phyloP scores from a whole-genome alignment of 2,888 invertebrate genomes.

The Rhagophthalmus giganteus region DNA sequence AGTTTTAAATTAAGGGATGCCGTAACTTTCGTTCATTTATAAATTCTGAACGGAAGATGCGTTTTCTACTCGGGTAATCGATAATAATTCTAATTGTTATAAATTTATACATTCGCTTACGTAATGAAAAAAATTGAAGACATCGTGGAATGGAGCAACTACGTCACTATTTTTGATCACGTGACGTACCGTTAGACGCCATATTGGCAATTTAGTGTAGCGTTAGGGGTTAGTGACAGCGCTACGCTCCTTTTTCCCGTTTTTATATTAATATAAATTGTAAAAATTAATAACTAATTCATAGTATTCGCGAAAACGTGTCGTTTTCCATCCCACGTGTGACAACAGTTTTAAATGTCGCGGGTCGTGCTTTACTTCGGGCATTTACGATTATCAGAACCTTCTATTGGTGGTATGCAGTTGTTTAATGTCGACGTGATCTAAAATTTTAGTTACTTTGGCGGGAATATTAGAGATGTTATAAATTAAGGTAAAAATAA shows the following conservation, averaged over 20 bases:
- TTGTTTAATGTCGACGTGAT: constrained; percentile 50
- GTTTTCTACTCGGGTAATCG: constrained; percentile 15
- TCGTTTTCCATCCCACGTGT: constrained; percentile 12
- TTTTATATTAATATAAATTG: constrained; percentile 8
- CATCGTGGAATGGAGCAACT: constrained; percentile 51
- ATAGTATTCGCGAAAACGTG: constrained; percentile 6
- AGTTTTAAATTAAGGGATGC: constrained; percentile 21
- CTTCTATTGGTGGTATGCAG: constrained; percentile 55
- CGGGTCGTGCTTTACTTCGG: constrained; percentile 52
- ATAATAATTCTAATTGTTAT: constrained; percentile 34
- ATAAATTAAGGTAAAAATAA: constrained; percentile 23
- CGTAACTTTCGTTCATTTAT: no score
- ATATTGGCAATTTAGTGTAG: constrained; percentile 62
- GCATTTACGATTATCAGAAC: constrained; percentile 55
- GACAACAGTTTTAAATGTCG: constrained; percentile 51
- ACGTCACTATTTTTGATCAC: constrained; percentile 60
- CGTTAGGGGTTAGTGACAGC: constrained; percentile 58
- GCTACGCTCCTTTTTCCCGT: constrained; percentile 31
- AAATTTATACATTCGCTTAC: constrained; percentile 47
- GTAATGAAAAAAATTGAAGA: constrained; percentile 53
- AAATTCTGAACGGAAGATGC: no score
- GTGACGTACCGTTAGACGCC: constrained; percentile 63
- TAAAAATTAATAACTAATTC: constrained; percentile 3
- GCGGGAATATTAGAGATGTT: constrained; percentile 40
- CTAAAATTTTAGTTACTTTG: constrained; percentile 39